Percentiles rank a stretch among this genome's conserved stretches.
Evolutionary conservation across 2,888 invertebrate species (phyloP).

Genomic region (Dorcus parallelipipedus): DNA sequence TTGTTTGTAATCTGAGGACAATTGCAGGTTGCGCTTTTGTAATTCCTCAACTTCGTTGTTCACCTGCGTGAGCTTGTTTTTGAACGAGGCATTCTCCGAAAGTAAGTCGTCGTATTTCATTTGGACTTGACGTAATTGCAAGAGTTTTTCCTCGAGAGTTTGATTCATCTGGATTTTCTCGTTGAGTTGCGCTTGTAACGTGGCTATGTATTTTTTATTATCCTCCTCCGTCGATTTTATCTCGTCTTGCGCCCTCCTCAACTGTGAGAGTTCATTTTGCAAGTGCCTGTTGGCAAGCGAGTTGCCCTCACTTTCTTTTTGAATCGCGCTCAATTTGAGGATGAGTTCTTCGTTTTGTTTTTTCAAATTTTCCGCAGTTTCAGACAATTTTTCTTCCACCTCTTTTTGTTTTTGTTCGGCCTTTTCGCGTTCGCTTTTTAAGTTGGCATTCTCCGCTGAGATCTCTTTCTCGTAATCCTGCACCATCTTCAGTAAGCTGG

Average conservation of each 20-base stretch:
- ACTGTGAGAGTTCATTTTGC: neutral
- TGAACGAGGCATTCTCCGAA: constrained; percentile 1
- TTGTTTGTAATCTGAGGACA: constrained; percentile 38
- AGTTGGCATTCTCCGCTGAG: constrained; percentile 8
- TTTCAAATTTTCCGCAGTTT: neutral
- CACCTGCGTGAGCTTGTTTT: constrained; percentile 14
- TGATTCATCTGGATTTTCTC: constrained; percentile 7
- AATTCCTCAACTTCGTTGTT: constrained; percentile 36
- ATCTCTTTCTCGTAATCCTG: constrained; percentile 1
- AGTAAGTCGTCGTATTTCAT: constrained; percentile 1
- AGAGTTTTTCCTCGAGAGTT: constrained; percentile 6
- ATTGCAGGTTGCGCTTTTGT: constrained; percentile 33
- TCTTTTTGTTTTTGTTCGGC: neutral
- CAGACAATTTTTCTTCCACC: constrained; percentile 2
- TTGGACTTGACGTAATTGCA: constrained; percentile 3
- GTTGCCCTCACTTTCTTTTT: too few relatives aligned
- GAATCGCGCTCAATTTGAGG: neutral
- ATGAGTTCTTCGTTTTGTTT: too few relatives aligned
- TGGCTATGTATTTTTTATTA: constrained; percentile 12
- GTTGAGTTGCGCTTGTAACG: constrained; percentile 5
- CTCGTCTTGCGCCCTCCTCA: neutral
- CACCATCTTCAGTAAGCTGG: neutral
- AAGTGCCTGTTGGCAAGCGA: neutral
- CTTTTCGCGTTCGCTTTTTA: constrained; percentile 3
- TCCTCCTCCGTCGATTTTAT: constrained; percentile 16